Conservation (phyloP, 2,888 invertebrate species). For the Calliopum simillimum region DNA sequence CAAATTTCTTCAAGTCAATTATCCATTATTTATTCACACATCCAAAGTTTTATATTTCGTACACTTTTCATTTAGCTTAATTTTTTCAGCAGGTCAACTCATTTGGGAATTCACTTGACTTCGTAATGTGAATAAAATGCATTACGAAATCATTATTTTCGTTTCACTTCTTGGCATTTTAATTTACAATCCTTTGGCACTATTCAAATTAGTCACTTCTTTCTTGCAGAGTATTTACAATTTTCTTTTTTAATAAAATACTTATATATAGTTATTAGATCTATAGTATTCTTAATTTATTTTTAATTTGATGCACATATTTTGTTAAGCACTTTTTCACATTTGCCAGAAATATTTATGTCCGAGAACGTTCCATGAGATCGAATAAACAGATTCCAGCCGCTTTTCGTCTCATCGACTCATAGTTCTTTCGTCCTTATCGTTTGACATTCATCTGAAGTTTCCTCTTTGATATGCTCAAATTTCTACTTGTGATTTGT, state of each 20-base stretch:
- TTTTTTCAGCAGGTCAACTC: neutral
- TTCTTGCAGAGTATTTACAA: too few species aligned
- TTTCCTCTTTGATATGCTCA: neutral
- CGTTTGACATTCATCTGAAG: constrained; percentile 17
- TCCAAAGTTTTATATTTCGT: too few species aligned
- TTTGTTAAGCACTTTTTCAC: too few species aligned
- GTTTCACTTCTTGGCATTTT: constrained; percentile 7
- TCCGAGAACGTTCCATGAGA: constrained; percentile 20
- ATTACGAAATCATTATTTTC: constrained; percentile 24
- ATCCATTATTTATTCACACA: too few species aligned
- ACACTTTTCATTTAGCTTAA: too few species aligned
- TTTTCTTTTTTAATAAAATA: too few species aligned
- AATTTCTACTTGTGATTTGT: neutral
- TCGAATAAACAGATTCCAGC: constrained; percentile 22
- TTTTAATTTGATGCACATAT: too few species aligned
- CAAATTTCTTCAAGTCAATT: too few species aligned
- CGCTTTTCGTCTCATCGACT: neutral
- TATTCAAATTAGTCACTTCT: too few species aligned
- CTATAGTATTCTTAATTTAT: too few species aligned
- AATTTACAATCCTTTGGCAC: constrained; percentile 7
- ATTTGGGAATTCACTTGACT: neutral
- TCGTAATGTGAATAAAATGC: neutral
- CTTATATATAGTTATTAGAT: too few species aligned
- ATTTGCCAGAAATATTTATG: neutral
- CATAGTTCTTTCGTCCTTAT: constrained; percentile 3